Evolutionary conservation across 2,797 vertebrate species (phyloP).

Genomic region (Amphiprion clarkii): DNA sequence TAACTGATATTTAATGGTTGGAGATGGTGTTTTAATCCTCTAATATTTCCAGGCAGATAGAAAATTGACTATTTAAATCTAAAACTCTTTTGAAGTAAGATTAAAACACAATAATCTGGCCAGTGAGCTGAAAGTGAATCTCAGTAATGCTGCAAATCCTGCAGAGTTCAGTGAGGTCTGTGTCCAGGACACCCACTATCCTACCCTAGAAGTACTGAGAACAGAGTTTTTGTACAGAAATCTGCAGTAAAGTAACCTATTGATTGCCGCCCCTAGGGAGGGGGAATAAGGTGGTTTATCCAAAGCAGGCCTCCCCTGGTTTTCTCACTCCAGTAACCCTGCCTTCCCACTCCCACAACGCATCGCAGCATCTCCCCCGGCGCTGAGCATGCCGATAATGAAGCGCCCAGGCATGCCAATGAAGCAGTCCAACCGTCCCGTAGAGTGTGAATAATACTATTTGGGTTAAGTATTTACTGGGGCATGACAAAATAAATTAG

Average conservation of each 20-base stretch:
- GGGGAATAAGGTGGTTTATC: constrained; percentile 69
- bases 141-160: constrained; percentile 16
- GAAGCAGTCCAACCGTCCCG: constrained; percentile 50
- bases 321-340: constrained; percentile 75
- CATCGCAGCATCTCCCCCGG: constrained; percentile 63
- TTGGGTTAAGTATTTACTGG: constrained; percentile 81
- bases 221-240: constrained; percentile 53
- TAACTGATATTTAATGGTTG: constrained; percentile 16
- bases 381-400: constrained; percentile 56
- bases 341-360: constrained; percentile 56
- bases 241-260: constrained; percentile 81
- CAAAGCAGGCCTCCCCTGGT: constrained; percentile 47
- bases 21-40: constrained; percentile 12
- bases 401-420: constrained; percentile 57
- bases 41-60: constrained; percentile 7
- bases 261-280: constrained; percentile 73
- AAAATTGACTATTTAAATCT: constrained; percentile 12
- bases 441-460: constrained; percentile 78
- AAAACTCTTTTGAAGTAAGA: constrained; percentile 6
- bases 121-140: constrained; percentile 14
- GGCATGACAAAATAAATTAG: constrained; percentile 84
- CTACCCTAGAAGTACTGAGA: constrained; percentile 26
- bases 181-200: constrained; percentile 19
- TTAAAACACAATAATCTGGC: constrained; percentile 26
- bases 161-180: constrained; percentile 28